Evolutionary conservation across 2,113 vertebrate genomes (phyloP).

Genomic region (Catharus fuscescens): DNA sequence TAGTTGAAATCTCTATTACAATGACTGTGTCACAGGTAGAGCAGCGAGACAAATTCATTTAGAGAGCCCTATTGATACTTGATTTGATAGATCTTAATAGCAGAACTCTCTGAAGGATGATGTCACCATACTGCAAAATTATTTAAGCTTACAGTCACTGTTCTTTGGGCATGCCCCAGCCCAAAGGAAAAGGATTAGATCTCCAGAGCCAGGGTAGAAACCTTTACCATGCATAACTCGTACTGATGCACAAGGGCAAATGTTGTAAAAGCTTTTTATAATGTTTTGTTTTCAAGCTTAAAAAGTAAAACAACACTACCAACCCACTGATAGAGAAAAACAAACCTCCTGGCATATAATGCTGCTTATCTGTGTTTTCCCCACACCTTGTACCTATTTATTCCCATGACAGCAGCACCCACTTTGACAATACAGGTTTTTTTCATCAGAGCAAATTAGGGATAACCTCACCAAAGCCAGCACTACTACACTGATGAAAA

Average conservation of each 20-base stretch:
- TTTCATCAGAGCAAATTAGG: neutral
- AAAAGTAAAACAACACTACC: neutral
- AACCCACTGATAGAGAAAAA: neutral
- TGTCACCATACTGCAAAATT: neutral
- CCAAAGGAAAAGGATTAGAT: neutral
- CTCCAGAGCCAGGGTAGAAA: neutral
- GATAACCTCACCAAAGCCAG: constrained; percentile 24
- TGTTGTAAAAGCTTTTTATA: neutral
- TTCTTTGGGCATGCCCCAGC: neutral
- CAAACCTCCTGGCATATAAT: neutral
- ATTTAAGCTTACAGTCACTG: neutral
- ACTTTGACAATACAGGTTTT: neutral
- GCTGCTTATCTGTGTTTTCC: neutral
- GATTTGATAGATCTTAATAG: constrained; percentile 34
- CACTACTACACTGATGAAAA: neutral
- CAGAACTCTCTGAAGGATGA: neutral
- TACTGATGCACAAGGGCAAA: neutral
- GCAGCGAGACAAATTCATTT: constrained; percentile 34
- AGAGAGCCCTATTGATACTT: constrained; percentile 11
- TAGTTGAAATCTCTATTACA: constrained; percentile 36
- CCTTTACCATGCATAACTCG: neutral
- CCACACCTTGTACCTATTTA: neutral
- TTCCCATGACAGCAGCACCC: neutral
- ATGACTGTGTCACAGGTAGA: constrained; percentile 32
- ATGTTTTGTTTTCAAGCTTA: neutral